Evolutionary conservation across 2,797 vertebrate species (phyloP), one percentile per base, ranked within the genome.

Genomic region (Tokudaia tokunoshimensis): DNA sequence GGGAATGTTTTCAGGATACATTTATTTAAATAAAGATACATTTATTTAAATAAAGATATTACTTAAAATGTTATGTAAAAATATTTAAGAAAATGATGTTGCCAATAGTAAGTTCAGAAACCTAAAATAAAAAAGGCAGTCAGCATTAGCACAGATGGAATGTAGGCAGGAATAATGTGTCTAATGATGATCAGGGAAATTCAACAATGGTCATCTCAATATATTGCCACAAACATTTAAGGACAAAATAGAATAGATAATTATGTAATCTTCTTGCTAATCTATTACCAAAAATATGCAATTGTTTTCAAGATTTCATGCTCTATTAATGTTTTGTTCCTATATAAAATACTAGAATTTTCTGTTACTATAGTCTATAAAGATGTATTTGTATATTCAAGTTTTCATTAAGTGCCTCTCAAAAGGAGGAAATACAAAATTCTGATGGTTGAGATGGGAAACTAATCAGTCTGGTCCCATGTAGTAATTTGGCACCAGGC

Each of bases 401-500:
- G 17, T 75, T 82, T 80, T 96, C 47, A 95, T 89, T 96, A 96
- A 89, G 81, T 83, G 80, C 47, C 90, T 92, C 26, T 92, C 82
- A 93, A 19, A 95, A 95, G 83, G 9, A 41, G n/a, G 55, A 4
- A 81, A 70, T 47, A 12, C 24, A 57, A 50, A 93, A 52, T 31
- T 89, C 63, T 84, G 9, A n/a, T 91, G 52, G 47, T 44, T 57
- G 44, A 67, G 20, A 37, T 7, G 15, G n/a, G 20, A 31, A 90
- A 95, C 26, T 65, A 83, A 76, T 44, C 47, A 44, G n/a, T 61
- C 9, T 29, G 75, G 65, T 81, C 52, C 76, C 85, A 15, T 90
- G 79, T 75, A 75, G 65, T 87, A 52, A 95, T 95, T 88, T 98
- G 97, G 86, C 94, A 87, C 78, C n/a, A 78, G 72, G 52, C 63